A percentile compares a stretch with the other conserved stretches of the same genome.
These are phyloP conservation scores for Cliona cf. orientalis DNA, from an alignment of 37 sponge, comb jelly and placozoan species.

Conservation along the genomic window DNA sequence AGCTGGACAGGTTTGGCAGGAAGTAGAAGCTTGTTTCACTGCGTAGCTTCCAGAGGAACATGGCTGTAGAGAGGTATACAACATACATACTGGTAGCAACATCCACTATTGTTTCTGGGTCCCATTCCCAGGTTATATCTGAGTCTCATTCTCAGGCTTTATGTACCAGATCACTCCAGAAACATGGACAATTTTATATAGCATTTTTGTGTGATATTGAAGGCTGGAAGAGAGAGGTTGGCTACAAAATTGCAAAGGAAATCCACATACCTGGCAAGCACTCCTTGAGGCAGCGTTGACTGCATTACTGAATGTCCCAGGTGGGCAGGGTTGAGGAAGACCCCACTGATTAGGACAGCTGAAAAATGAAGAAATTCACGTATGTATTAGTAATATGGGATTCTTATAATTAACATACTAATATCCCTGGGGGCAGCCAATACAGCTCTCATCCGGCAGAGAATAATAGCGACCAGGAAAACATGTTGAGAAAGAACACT, in stretches of 20 bases:
- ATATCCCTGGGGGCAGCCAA: conserved; percentile 54
- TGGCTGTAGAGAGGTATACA: no score
- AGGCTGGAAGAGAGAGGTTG: no score
- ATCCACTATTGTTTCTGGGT: no score
- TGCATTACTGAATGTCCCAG: conserved; percentile 37
- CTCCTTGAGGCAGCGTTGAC: not conserved
- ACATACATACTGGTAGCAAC: no score
- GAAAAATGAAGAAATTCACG: not conserved
- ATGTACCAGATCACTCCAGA: no score
- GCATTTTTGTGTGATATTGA: no score
- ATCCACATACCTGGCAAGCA: conserved; percentile 25
- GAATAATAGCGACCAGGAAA: conserved; percentile 46
- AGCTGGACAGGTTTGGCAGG: conserved; percentile 38
- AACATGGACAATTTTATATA: no score
- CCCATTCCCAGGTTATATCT: no score
- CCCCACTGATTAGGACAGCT: conserved; percentile 59
- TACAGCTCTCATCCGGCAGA: conserved; percentile 30
- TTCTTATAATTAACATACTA: conserved; percentile 34
- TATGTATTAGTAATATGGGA: not conserved
- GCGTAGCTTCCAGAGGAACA: conserved; percentile 24
- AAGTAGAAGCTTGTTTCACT: conserved; percentile 11
- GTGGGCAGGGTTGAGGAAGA: conserved; percentile 48
- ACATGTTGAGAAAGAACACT: conserved; percentile 38
- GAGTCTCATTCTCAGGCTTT: no score
- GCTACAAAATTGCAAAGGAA: no score